Conservation (phyloP, 2,797 vertebrate species). For the Gadopsis bispinosus region DNA sequence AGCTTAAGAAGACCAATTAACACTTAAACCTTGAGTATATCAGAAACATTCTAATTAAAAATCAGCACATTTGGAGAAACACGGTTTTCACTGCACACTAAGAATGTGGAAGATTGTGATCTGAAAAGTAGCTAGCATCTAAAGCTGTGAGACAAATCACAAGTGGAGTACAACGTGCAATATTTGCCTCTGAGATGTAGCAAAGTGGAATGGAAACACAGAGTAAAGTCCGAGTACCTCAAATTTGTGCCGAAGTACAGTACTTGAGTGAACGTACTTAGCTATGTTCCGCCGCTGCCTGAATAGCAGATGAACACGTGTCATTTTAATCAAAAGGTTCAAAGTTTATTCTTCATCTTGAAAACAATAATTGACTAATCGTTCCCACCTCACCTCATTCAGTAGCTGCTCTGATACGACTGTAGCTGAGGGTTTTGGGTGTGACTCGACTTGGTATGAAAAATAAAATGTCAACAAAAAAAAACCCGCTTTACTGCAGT, state of each 20-base stretch:
- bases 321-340: background rate
- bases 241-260: no score
- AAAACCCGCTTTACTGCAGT: no score
- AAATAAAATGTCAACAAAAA: no score
- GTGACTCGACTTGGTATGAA: no score
- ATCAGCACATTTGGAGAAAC: background rate
- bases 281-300: background rate
- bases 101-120: background rate
- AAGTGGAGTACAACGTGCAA: background rate
- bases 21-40: no score
- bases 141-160: background rate
- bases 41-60: background rate
- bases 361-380: background rate
- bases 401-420: background rate
- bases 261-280: background rate
- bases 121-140: background rate
- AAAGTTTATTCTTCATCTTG: background rate
- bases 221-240: no score
- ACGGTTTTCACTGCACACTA: background rate
- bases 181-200: background rate
- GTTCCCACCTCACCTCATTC: background rate
- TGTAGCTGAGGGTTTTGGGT: no score
- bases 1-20: background rate
- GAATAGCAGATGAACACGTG: background rate
- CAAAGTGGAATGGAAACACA: background rate